Conservation (phyloP, 2,113 vertebrate species). For the Promerops cafer region DNA sequence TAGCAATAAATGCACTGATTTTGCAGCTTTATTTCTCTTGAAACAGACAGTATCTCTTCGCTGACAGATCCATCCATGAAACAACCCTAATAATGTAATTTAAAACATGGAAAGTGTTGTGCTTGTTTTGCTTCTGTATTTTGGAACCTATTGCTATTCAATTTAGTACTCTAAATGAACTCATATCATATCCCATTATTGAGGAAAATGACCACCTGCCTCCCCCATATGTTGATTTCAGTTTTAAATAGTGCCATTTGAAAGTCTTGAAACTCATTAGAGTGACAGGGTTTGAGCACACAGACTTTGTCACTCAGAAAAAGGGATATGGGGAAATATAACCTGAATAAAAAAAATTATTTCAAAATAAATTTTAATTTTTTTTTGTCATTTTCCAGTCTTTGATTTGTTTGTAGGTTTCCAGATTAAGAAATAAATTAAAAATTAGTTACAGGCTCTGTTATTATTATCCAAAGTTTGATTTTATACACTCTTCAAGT, state of each 20-base stretch:
- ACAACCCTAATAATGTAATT: conserved; percentile 9
- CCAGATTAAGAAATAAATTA: not conserved
- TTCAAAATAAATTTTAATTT: not conserved
- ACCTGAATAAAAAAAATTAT: not conserved
- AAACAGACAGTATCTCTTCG: not conserved
- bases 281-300: not conserved
- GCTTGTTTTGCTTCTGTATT: conserved; percentile 39
- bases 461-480: not conserved
- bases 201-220: conserved; percentile 70
- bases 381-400: not conserved
- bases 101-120: conserved; percentile 7
- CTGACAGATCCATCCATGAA: not conserved
- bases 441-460: not conserved
- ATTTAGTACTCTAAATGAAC: conserved; percentile 67
- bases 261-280: conserved; percentile 57
- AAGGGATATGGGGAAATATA: not conserved
- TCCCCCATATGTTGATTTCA: conserved; percentile 67
- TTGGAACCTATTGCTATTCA: conserved; percentile 58
- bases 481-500: not conserved
- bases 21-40: not conserved
- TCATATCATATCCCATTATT: conserved; percentile 59
- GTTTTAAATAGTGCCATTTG: conserved; percentile 62
- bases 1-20: not conserved
- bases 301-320: not conserved
- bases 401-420: not conserved